phyloP scores from a whole-genome alignment of 1,140 invertebrate genomes.

The Leguminivora glycinivorella region DNA sequence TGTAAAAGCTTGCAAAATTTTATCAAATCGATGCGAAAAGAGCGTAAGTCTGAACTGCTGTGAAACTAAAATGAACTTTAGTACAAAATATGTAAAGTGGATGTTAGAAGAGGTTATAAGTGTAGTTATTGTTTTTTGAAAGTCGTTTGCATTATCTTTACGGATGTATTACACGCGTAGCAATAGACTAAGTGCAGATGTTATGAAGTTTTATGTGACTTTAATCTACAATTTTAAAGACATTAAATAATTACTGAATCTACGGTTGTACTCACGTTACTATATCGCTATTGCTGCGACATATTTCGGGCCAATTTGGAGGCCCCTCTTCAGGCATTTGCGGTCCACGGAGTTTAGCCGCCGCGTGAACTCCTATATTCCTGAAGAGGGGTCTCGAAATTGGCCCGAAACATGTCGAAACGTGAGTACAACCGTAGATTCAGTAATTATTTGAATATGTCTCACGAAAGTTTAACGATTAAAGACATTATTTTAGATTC shows the following conservation, averaged over 20 bases:
- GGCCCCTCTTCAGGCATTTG: no score
- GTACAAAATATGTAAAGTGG: background rate
- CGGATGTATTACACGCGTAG: slow-evolving; percentile 7
- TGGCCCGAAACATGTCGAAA: no score
- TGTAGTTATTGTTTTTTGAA: background rate
- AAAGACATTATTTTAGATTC: no score
- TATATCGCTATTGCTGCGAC: no score
- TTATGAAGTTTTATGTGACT: background rate
- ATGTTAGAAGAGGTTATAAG: background rate
- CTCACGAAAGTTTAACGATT: no score
- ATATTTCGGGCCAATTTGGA: no score
- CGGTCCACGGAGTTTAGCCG: no score
- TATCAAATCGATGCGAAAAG: background rate
- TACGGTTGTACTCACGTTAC: no score
- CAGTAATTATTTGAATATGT: no score
- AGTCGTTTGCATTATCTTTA: background rate
- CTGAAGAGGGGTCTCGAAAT: no score
- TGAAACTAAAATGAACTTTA: background rate
- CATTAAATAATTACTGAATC: background rate
- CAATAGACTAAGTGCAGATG: background rate
- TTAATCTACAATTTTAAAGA: background rate
- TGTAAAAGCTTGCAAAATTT: slow-evolving; percentile 12
- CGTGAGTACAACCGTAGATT: no score
- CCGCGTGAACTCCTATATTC: no score
- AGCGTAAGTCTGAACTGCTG: background rate